phyloP scores from a whole-genome alignment of 2,113 vertebrate genomes.

The Psilopogon haemacephalus region DNA sequence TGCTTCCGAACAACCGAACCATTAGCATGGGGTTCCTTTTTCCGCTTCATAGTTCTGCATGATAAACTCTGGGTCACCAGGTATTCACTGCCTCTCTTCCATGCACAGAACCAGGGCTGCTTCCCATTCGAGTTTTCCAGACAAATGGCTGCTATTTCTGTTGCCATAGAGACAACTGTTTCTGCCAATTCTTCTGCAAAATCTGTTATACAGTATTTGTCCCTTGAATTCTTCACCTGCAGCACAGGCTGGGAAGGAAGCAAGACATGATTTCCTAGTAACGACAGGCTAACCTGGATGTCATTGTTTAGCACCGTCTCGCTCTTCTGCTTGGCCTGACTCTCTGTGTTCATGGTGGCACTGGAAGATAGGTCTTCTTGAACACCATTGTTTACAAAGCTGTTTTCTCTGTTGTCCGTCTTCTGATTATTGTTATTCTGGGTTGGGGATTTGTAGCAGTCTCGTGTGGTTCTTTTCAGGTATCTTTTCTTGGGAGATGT shows the following conservation, averaged over 20 bases:
- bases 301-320: constrained; percentile 62
- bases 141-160: constrained; percentile 96
- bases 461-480: constrained; percentile 42
- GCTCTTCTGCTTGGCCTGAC: constrained; percentile 50
- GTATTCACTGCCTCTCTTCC: constrained; percentile 83
- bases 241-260: constrained; percentile 69
- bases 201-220: constrained; percentile 84
- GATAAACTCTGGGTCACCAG: constrained; percentile 78
- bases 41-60: constrained; percentile 81
- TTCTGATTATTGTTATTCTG: constrained; percentile 7
- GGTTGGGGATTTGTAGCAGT: constrained; percentile 37
- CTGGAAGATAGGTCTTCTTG: constrained; percentile 58
- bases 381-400: background rate
- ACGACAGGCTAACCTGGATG: constrained; percentile 67
- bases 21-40: constrained; percentile 82
- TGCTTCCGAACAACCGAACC: constrained; percentile 83
- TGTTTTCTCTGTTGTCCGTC: constrained; percentile 45
- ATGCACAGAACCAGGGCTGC: constrained; percentile 96
- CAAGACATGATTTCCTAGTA: constrained; percentile 74
- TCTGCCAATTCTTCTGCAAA: constrained; percentile 94
- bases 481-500: constrained; percentile 58
- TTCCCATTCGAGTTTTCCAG: constrained; percentile 94
- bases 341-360: background rate
- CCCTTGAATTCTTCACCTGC: constrained; percentile 76
- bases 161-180: constrained; percentile 98